Evolutionary conservation across 2,113 vertebrate species (phyloP).

Genomic region (Trogon melanurus): DNA sequence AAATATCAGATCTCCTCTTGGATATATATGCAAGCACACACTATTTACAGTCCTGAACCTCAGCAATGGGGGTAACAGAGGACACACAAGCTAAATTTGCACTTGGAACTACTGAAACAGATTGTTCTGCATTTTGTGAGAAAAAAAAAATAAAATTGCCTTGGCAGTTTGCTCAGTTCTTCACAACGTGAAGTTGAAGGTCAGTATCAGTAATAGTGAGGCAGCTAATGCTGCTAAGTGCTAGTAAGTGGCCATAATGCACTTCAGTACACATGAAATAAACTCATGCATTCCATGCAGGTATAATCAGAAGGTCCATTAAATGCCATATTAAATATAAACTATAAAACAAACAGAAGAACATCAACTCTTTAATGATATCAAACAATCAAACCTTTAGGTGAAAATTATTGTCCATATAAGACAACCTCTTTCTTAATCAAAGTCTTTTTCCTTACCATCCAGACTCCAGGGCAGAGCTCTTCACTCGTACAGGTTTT

Average conservation of each 20-base stretch:
- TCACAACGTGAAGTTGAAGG: conserved; percentile 13
- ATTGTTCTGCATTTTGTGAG: neutral
- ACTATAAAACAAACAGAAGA: conserved; percentile 41
- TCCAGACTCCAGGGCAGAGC: neutral
- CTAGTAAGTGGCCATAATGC: conserved; percentile 1
- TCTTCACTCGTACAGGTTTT: neutral
- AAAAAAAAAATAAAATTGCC: neutral
- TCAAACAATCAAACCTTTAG: conserved; percentile 27
- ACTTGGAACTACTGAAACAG: neutral
- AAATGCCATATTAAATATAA: conserved; percentile 37
- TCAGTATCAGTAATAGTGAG: neutral
- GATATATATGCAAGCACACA: neutral
- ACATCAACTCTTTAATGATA: conserved; percentile 1
- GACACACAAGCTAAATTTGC: neutral
- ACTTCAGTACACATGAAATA: conserved; percentile 17
- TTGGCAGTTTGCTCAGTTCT: neutral
- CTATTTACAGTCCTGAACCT: neutral
- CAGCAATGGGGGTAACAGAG: neutral
- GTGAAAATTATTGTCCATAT: conserved; percentile 16
- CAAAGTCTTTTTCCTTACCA: neutral
- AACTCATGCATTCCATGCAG: neutral
- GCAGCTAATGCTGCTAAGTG: conserved; percentile 1
- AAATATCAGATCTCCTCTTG: neutral
- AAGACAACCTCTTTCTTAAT: neutral
- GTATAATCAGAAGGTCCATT: conserved; percentile 29